These are phyloP conservation scores for Phyto melanocephala DNA, from an alignment of 2,888 invertebrate genomes.

Conservation along the genomic window DNA sequence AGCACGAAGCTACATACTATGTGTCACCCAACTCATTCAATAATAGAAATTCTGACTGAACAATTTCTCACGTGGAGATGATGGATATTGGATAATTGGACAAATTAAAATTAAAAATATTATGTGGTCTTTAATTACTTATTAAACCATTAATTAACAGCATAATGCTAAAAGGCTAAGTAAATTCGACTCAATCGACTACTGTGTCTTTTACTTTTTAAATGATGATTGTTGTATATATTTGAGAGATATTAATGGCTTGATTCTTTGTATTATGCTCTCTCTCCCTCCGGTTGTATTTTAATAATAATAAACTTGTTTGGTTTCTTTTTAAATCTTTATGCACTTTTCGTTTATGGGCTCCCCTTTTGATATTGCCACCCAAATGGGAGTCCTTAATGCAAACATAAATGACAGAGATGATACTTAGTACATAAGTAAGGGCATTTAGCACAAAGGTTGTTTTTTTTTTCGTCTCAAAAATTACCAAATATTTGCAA, in stretches of 20 bases:
- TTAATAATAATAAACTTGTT: slow-evolving; percentile 37
- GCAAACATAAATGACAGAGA: neutral
- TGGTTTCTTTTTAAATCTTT: slow-evolving; percentile 23
- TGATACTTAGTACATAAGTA: neutral
- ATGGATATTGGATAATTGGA: too few species aligned
- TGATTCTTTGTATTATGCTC: neutral
- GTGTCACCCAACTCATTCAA: too few species aligned
- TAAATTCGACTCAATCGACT: too few species aligned
- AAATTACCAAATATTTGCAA: neutral
- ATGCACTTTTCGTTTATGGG: neutral
- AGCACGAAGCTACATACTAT: too few species aligned
- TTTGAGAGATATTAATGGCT: slow-evolving; percentile 15
- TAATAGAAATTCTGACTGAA: too few species aligned
- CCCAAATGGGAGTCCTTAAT: neutral
- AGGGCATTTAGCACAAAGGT: neutral
- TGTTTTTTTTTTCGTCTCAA: too few species aligned
- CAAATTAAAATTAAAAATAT: too few species aligned
- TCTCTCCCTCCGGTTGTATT: neutral
- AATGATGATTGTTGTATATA: slow-evolving; percentile 52
- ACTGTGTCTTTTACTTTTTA: neutral
- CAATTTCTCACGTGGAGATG: too few species aligned
- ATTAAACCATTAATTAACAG: too few species aligned
- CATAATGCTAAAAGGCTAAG: too few species aligned
- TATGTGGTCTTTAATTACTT: too few species aligned
- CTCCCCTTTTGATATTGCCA: neutral